A percentile compares a stretch with the other conserved stretches of the same genome.
These are phyloP conservation scores for Hapalemur alaotrensis DNA, from an alignment of 2,797 vertebrate genomes.

Conservation along the genomic window DNA sequence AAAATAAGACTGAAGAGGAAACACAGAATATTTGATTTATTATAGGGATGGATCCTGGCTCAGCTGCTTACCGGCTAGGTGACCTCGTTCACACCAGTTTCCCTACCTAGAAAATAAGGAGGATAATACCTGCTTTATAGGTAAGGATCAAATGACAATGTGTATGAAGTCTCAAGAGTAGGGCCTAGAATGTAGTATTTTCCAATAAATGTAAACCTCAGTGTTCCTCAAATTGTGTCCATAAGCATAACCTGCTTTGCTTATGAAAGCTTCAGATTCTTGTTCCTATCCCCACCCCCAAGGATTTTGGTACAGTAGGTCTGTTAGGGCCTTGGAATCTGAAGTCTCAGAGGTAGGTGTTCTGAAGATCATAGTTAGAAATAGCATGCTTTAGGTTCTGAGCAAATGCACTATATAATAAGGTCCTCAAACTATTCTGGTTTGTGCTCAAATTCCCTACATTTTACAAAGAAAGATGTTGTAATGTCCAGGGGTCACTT, in stretches of 20 bases:
- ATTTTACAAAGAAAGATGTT: constrained; percentile 35
- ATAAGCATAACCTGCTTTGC: background rate
- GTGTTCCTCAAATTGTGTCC: background rate
- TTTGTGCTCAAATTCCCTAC: background rate
- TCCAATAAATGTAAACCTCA: background rate
- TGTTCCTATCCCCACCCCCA: background rate
- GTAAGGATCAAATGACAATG: background rate
- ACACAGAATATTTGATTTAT: background rate
- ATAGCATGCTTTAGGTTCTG: background rate
- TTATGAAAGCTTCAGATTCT: background rate
- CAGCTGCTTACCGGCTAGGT: background rate
- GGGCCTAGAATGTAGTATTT: background rate
- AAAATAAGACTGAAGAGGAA: background rate
- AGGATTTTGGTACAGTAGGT: background rate
- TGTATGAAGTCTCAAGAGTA: background rate
- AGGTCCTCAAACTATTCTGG: constrained; percentile 5
- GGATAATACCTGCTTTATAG: background rate
- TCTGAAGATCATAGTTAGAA: background rate
- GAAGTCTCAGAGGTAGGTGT: background rate
- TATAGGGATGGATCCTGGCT: background rate
- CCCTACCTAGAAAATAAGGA: background rate
- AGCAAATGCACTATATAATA: background rate
- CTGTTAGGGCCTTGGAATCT: background rate
- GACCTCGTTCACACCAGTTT: background rate
- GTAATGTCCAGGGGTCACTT: background rate